Conservation (phyloP, 2,888 invertebrate genomes). For the Folsomia manolachei region DNA sequence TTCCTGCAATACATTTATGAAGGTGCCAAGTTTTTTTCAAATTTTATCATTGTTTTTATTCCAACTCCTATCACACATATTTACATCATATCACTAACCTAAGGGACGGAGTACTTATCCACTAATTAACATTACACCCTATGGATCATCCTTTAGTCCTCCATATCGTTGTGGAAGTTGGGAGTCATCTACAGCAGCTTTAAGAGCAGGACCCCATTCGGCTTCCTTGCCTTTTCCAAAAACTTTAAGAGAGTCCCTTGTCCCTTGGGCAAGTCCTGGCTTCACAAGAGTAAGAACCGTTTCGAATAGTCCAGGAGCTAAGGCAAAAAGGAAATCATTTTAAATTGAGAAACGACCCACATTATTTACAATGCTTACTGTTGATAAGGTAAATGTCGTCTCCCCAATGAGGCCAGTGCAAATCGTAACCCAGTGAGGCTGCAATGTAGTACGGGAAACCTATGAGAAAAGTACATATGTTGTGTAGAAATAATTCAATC, state of each 20-base stretch:
- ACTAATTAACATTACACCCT: too few relatives aligned
- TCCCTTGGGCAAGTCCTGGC: neutral
- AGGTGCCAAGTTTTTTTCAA: too few relatives aligned
- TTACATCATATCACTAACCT: too few relatives aligned
- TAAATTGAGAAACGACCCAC: too few relatives aligned
- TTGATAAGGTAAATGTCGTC: neutral
- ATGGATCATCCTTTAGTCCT: neutral
- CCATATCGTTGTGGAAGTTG: neutral
- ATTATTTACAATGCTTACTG: too few relatives aligned
- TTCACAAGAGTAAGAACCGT: neutral
- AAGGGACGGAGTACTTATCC: too few relatives aligned
- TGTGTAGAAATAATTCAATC: too few relatives aligned
- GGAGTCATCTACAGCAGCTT: neutral
- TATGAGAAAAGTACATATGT: neutral
- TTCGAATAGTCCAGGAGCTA: slow-evolving; percentile 7
- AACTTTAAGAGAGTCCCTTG: neutral
- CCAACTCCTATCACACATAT: too few relatives aligned
- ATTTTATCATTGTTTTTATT: too few relatives aligned
- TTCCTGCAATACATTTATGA: too few relatives aligned
- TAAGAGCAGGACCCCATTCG: neutral
- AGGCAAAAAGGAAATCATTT: too few relatives aligned
- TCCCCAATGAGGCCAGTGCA: neutral
- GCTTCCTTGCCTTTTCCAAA: neutral
- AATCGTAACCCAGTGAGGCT: neutral
- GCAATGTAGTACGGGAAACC: neutral